Percentiles rank a stretch among this genome's conserved stretches.
These are phyloP conservation scores for Scytalopus superciliaris DNA, from an alignment of 2,113 vertebrate genomes.

Conservation along the genomic window DNA sequence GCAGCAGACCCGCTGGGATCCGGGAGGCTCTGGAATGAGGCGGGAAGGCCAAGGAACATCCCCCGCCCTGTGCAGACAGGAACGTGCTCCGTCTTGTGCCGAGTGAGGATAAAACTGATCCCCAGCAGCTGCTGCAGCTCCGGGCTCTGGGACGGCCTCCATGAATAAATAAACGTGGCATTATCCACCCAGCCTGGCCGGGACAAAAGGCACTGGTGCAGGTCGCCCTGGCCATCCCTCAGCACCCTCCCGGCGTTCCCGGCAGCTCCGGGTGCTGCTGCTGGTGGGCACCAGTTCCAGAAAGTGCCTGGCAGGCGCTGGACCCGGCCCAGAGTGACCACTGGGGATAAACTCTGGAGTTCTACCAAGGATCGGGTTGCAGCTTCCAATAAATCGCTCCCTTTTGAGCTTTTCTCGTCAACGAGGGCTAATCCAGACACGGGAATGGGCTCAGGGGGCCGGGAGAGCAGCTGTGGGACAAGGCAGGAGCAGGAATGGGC, in stretches of 20 bases:
- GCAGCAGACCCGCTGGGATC: background rate
- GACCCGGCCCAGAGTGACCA: background rate
- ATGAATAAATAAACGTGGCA: background rate
- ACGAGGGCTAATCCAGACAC: background rate
- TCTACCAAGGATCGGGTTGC: background rate
- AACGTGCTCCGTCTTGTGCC: background rate
- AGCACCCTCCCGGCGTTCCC: background rate
- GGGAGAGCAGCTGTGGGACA: background rate
- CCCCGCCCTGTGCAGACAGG: accelerated
- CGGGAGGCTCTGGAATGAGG: accelerated
- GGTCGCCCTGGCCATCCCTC: background rate
- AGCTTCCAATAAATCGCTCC: background rate
- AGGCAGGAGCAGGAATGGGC: background rate
- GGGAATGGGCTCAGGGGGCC: background rate
- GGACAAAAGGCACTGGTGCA: accelerated
- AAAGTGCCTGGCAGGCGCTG: background rate
- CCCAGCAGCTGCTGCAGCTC: background rate
- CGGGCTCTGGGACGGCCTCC: accelerated
- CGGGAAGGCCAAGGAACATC: background rate
- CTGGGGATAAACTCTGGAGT: background rate
- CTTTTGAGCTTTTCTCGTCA: background rate
- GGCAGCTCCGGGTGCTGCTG: accelerated
- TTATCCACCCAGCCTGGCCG: background rate
- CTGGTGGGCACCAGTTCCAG: background rate
- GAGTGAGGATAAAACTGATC: background rate